Evolutionary conservation across 2,888 invertebrate genomes (phyloP), one percentile per base, ranked within the genome.

Genomic region (Amphipyra berbera): DNA sequence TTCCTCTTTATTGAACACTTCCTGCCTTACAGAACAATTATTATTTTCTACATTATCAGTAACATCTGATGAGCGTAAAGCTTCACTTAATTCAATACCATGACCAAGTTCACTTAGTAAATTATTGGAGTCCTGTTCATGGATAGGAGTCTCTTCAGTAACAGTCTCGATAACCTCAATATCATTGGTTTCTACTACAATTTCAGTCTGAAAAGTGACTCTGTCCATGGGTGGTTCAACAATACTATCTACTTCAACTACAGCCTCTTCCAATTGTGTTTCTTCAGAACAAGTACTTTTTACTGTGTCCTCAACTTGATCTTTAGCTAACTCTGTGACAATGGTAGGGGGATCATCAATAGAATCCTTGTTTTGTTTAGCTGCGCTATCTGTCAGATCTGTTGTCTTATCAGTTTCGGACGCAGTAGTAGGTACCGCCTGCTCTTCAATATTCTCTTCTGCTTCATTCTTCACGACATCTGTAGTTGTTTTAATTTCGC

Each of bases 1-100:
- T 70, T 95, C 94, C 71, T 95, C 94, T 75, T 95, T 95, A 72
- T 95, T 95, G 66, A 95, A 93, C 12, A 95, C 90, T 79, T 94
- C 93, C 68, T 93, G 89, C 61, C 87, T 85, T 4, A 75, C 73
- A 42, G 83, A 56, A 79, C 89, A 85, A 63, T 93, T 93, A 72
- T 94, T 94, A 70, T 93, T 93, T 78, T 93, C 93, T 21, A 82
- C 74, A 76, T 85, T 86, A 54, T 89, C 90, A 60, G 87, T 69
- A 14, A 88, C 79, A 82, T 92, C 89, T 12, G 93, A 90, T 33
- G 92, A 88, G 13, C 89, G 84, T 57, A 95, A 72, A 6, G 88
- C 93, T 70, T 94, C 94, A 86, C 90, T 93, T 21, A 94, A 79
- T 76, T 94, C 94, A 74, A 94, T 89, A 79, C 85, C 90, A 63